Conservation (phyloP, 2,888 invertebrate species). For the Atethmia centrago region DNA sequence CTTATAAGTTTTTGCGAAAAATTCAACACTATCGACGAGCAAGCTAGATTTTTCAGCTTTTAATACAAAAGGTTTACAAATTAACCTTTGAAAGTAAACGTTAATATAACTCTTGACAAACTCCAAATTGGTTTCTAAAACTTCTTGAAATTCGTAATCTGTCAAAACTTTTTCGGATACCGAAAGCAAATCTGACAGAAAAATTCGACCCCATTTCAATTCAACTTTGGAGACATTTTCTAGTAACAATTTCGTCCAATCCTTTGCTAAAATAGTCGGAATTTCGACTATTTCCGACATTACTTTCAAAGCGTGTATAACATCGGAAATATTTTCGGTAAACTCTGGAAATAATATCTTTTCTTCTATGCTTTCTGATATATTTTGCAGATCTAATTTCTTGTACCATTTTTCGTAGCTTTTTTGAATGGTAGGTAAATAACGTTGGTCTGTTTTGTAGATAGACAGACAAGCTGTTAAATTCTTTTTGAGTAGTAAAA, state of each 20-base stretch:
- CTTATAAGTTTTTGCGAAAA: constrained; percentile 61
- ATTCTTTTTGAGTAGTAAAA: constrained; percentile 57
- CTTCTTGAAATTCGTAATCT: constrained; percentile 57
- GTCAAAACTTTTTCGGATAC: constrained; percentile 67
- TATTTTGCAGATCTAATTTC: constrained; percentile 59
- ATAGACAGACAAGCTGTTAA: constrained; percentile 58
- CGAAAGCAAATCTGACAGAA: constrained; percentile 67
- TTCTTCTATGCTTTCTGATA: constrained; percentile 67
- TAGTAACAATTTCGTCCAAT: constrained; percentile 35
- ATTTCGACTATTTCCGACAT: constrained; percentile 48
- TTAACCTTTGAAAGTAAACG: constrained; percentile 54
- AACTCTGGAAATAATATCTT: constrained; percentile 58
- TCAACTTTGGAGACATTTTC: background rate
- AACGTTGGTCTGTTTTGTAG: constrained; percentile 55
- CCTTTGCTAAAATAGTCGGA: background rate
- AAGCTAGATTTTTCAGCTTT: constrained; percentile 36
- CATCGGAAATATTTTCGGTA: constrained; percentile 29
- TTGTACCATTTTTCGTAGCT: constrained; percentile 63
- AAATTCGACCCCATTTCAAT: constrained; percentile 40
- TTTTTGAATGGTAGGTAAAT: background rate
- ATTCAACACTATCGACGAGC: constrained; percentile 71
- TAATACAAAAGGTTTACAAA: constrained; percentile 28
- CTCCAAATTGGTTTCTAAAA: constrained; percentile 60
- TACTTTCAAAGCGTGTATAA: constrained; percentile 61
- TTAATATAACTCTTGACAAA: constrained; percentile 60